Evolutionary conservation across 2,888 invertebrate genomes (phyloP), one percentile per base, ranked within the genome.

Genomic region (Cryptocheilus praepositus): DNA sequence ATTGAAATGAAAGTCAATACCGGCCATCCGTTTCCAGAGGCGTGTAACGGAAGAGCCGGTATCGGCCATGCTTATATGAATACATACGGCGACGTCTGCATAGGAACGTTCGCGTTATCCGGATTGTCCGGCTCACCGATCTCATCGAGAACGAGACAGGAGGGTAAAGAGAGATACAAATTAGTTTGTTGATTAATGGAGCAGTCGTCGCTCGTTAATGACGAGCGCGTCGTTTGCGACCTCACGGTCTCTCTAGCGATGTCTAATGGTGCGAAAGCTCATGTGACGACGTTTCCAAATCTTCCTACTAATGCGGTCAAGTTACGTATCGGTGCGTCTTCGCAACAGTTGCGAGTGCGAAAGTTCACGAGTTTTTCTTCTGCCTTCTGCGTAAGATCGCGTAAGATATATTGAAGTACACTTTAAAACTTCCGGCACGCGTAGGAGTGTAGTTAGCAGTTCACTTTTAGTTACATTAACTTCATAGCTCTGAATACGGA

Each of bases 111-210:
- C 8, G 11, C 49, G 49, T 36, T 36, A 36, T 36, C 7, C 28
- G 28, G 7, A 28, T 28, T 7, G 28, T 28, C 36, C 36, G 36
- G 36, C 3, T 11, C 36, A 11, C 13, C 36, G 36, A 11, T 11
- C 7, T 11, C 13, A 11, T 36, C 8, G 36, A 7, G 36, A 11
- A 11, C 1, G 36, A 64, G 36, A 36, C 7, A 36, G 36, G 13
- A 11, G 13, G 8, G 13, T 1, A 36, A 11, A 36, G 57, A 43
- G 49, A 60, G 52, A 49, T 46, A 70, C 71, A 74, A 83, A 81
- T 83, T 81, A 81, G 74, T 73, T 66, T 74, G 59, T 70, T 70
- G 78, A 77, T 75, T 81, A 84, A 85, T 82, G 83, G 82, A 85
- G 80, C 82, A 77, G 79, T 79, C 79, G 80, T 79, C 75, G 79